Evolutionary conservation across 2,888 invertebrate genomes (phyloP).

Genomic region (Criorhina ranunculi): DNA sequence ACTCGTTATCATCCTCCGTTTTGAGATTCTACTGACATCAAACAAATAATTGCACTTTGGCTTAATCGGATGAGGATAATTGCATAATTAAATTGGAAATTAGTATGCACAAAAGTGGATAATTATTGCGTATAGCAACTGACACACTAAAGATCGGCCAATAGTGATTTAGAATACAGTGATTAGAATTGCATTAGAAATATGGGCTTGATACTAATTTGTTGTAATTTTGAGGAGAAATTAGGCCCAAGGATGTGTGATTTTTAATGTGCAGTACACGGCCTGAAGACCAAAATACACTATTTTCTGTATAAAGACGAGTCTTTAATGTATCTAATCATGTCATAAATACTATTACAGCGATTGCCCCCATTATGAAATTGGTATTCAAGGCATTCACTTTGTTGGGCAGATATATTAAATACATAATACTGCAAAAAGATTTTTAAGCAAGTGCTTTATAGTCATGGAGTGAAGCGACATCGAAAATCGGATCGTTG

Average conservation of each 20-base stretch:
- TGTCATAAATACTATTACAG: too few species aligned
- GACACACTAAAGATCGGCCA: background rate
- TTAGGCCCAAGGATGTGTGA: background rate
- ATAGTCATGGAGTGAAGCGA: too few species aligned
- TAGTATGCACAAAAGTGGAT: constrained; percentile 39
- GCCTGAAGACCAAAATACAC: too few species aligned
- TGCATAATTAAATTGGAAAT: constrained; percentile 58
- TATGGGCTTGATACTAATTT: background rate
- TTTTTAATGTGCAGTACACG: too few species aligned
- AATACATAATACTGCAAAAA: too few species aligned
- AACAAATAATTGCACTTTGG: constrained; percentile 33
- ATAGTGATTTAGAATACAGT: constrained; percentile 12
- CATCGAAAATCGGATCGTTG: too few species aligned
- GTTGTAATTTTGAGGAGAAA: background rate
- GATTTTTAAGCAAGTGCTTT: too few species aligned
- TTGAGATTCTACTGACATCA: constrained; percentile 23
- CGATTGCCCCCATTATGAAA: too few species aligned
- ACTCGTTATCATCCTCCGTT: background rate
- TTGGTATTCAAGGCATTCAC: too few species aligned
- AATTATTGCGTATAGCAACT: constrained; percentile 47
- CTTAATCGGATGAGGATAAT: constrained; percentile 55
- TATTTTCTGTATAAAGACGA: too few species aligned
- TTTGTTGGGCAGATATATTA: too few species aligned
- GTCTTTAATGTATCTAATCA: too few species aligned
- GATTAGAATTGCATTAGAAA: constrained; percentile 19